These are phyloP conservation scores for Unio pictorum DNA, from an alignment of 2,888 invertebrate species.

Conservation along the genomic window DNA sequence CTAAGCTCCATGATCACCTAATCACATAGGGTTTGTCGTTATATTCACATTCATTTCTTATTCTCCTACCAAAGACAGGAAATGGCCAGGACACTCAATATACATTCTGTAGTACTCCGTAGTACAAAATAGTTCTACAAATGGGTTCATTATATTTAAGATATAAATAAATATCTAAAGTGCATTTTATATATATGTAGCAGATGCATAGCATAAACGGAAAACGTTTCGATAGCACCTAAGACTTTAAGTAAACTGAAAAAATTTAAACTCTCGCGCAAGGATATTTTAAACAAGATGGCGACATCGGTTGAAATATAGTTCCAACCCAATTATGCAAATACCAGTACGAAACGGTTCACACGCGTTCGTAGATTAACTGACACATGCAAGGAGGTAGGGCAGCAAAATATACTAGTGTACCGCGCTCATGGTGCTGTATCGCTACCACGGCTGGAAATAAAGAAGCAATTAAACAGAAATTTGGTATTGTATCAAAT, in stretches of 20 bases:
- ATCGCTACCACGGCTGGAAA: no score
- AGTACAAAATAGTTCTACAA: slow-evolving; percentile 31
- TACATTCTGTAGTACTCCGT: slow-evolving; percentile 21
- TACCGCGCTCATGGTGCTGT: no score
- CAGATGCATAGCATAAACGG: no score
- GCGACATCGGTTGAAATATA: slow-evolving; percentile 45
- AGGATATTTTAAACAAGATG: slow-evolving; percentile 31
- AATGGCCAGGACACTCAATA: slow-evolving; percentile 37
- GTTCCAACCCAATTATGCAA: slow-evolving; percentile 50
- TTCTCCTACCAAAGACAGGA: slow-evolving; percentile 44
- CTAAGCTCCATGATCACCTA: slow-evolving; percentile 36
- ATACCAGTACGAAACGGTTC: slow-evolving; percentile 6
- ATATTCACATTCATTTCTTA: slow-evolving; percentile 18
- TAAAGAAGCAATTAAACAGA: no score
- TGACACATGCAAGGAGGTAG: no score
- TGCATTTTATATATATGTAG: no score
- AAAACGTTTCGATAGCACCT: no score
- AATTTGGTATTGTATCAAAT: slow-evolving; percentile 4
- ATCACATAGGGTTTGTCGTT: no score
- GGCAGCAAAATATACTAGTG: no score
- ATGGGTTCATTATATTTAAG: neutral
- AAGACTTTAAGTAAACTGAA: no score
- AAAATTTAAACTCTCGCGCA: slow-evolving; percentile 1
- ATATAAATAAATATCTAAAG: neutral
- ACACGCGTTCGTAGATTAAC: no score